These are phyloP conservation scores for Lota lota DNA, from an alignment of 2,113 vertebrate species.

Conservation along the genomic window DNA sequence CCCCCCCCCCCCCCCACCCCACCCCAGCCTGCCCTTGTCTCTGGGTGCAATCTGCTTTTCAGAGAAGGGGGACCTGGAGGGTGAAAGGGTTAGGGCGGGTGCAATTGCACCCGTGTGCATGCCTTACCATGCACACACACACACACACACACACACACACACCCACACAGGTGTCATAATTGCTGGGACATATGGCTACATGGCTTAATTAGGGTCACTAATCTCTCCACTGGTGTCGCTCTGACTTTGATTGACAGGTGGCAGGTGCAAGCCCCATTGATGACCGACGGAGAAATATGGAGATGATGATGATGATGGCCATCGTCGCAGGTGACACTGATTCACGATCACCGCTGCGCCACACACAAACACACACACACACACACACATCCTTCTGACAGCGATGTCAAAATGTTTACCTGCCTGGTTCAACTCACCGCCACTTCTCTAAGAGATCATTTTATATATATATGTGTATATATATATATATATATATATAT, in stretches of 20 bases:
- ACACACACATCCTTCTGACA: not conserved
- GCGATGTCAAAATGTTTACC: conserved; percentile 46
- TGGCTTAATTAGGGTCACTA: conserved; percentile 64
- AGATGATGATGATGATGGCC: conserved; percentile 30
- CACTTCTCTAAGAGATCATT: no score
- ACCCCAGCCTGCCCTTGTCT: no score
- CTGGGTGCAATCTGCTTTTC: no score
- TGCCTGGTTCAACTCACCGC: conserved; percentile 39
- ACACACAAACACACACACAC: no score
- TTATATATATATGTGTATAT: conserved; percentile 29
- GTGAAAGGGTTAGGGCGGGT: no score
- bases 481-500: conserved; percentile 13
- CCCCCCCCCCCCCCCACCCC: not conserved
- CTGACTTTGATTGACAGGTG: conserved; percentile 57
- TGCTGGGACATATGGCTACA: conserved; percentile 42
- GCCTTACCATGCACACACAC: conserved; percentile 8
- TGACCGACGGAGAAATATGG: conserved; percentile 19
- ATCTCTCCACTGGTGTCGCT: conserved; percentile 12
- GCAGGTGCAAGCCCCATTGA: conserved; percentile 18
- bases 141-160: no score
- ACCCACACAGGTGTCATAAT: not conserved
- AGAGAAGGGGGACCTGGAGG: no score
- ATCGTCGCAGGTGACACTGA: not conserved
- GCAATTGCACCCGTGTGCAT: not conserved
- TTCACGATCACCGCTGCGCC: no score